Evolutionary conservation across 2,797 vertebrate species (phyloP).

Genomic region (Trichosurus vulpecula): DNA sequence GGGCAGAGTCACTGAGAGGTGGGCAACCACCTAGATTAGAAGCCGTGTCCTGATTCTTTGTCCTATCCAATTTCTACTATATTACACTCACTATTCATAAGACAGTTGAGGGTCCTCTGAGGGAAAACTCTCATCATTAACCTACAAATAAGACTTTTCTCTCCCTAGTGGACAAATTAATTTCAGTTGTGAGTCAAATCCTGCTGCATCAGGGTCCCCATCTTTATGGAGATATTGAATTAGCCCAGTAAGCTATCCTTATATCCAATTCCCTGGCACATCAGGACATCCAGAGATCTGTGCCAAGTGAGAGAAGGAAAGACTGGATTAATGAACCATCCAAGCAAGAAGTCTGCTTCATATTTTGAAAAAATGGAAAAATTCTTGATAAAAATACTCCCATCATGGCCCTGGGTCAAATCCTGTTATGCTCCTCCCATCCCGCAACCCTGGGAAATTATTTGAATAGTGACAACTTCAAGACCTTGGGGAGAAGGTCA

Average conservation of each 20-base stretch:
- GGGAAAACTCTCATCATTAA: neutral
- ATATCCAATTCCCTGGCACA: neutral
- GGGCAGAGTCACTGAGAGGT: neutral
- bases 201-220: neutral
- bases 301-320: neutral
- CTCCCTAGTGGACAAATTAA: neutral
- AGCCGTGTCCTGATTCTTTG: neutral
- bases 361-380: neutral
- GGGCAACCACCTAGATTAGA: neutral
- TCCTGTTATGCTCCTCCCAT: neutral
- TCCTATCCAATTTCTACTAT: neutral
- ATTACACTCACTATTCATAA: neutral
- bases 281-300: neutral
- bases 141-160: neutral
- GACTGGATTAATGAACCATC: neutral
- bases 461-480: neutral
- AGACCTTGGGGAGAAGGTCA: neutral
- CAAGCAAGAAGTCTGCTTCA: neutral
- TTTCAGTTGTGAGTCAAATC: neutral
- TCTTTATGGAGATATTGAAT: neutral
- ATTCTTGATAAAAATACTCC: neutral
- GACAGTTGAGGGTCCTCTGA: fast-evolving
- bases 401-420: neutral
- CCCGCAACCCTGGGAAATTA: neutral
- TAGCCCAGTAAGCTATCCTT: neutral